Base-by-base conservation (phyloP, 2,888 invertebrate species). In the Hirtodrosophila confusa region DNA sequence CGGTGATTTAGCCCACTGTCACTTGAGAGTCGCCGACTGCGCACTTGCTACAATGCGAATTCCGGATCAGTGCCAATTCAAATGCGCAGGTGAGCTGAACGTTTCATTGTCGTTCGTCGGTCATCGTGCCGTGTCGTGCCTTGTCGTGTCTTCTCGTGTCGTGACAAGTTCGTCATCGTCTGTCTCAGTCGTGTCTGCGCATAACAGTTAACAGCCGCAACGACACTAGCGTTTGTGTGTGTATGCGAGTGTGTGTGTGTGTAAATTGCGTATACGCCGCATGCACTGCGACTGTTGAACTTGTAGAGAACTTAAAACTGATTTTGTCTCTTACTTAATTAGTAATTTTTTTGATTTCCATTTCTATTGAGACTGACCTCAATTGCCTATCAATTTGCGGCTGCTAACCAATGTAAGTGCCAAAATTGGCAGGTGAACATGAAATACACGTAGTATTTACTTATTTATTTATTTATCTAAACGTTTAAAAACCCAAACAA, bases 51-150 rank as follows among this genome's bases (percentile, higher is more conserved):
- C 88, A 79, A 31, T 79, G 79, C 76, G 61, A 82, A 82, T 88
- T 67, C 39, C 65, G 56, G 73, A 71, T 84, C 78, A 86, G 88
- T 88, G 84, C 75, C 73, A 88, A 86, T 74, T 73, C 72, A 87
- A 71, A 83, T 75, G 88, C 79, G 64, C 88, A 88, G 80, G 83
- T 86, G 86, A 86, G 84, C 78, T 77, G 84, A 83, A 86, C 88
- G 80, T 78, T 50, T 40, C 47, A 47, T 56, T 49, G 69, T 23
- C 43, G 50, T 57, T 56, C 48, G 47, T 54, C 43, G 29, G 5
- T 51, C 57, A 36, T 54, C 45, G 49, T 47, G 40, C 36, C 45
- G 24, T n/a, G 36, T 54, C 58, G 49, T 41, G 40, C 36, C 45
- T 17, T 11, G 27, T 51, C 31, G 50, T 23, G 27, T 36, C 37